Evolutionary conservation across 2,113 vertebrate genomes (phyloP).

Genomic region (Eurystomus gularis): DNA sequence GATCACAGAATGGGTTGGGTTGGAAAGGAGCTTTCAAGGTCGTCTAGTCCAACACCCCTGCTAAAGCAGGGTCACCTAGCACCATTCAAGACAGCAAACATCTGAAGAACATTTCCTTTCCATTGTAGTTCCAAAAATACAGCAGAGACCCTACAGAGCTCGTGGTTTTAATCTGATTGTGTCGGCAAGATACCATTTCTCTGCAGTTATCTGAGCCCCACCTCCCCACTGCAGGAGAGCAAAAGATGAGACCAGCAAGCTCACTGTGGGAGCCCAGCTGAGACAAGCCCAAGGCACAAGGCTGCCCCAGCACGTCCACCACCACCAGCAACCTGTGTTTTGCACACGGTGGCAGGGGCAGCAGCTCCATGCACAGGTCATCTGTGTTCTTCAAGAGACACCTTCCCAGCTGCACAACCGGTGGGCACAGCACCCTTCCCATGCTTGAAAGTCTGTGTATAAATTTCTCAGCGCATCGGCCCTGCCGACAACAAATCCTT

Average conservation of each 20-base stretch:
- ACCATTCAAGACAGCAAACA: not conserved
- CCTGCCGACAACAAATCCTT: not conserved
- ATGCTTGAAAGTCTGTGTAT: accelerated
- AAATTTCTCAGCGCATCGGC: not conserved
- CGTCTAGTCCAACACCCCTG: not conserved
- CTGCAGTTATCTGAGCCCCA: not conserved
- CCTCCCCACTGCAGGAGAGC: too few species aligned
- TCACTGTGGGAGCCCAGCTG: accelerated
- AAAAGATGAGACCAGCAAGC: too few species aligned
- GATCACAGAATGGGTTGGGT: not conserved
- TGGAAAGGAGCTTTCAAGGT: not conserved
- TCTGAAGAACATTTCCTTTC: not conserved
- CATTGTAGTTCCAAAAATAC: not conserved
- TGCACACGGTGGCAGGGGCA: too few species aligned
- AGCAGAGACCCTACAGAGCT: not conserved
- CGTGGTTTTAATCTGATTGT: accelerated
- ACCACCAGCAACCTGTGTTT: too few species aligned
- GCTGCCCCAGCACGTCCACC: not conserved
- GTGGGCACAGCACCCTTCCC: too few species aligned
- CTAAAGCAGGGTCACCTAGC: too few species aligned
- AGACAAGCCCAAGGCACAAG: not conserved
- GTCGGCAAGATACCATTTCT: accelerated
- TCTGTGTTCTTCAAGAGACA: too few species aligned
- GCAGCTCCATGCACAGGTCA: too few species aligned
- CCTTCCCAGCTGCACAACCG: not conserved